Conservation (phyloP, 2,113 vertebrate genomes). For the Pituophis catenifer region DNA sequence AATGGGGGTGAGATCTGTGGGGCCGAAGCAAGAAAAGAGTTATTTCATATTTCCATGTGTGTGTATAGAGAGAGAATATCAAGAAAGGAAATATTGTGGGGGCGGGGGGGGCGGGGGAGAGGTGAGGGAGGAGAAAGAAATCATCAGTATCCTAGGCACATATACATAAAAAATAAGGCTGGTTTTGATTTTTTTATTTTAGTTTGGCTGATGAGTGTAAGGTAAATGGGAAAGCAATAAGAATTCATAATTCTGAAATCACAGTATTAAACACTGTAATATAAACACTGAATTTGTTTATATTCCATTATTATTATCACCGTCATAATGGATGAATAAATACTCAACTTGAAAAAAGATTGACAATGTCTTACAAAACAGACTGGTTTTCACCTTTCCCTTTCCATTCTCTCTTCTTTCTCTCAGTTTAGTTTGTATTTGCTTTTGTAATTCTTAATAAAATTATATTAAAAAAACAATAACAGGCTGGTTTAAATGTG, state of each 20-base stretch:
- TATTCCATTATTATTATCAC: background rate
- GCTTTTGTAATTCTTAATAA: background rate
- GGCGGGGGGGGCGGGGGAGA: no score
- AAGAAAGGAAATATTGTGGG: background rate
- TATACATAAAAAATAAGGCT: background rate
- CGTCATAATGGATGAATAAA: background rate
- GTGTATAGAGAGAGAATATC: background rate
- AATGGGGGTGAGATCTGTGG: conserved; percentile 71
- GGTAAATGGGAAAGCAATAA: background rate
- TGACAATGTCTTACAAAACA: background rate
- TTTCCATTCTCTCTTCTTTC: background rate
- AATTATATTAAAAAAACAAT: background rate
- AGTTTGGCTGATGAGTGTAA: background rate
- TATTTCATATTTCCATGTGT: background rate
- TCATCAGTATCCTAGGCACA: background rate
- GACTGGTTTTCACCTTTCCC: background rate
- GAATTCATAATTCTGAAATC: background rate
- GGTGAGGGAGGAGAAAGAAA: no score
- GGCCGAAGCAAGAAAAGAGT: background rate
- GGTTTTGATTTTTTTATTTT: background rate
- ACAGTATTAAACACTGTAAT: background rate
- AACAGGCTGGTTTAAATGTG: background rate
- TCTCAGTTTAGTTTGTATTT: background rate
- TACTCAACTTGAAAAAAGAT: background rate
- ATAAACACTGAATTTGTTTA: background rate